Percentiles rank a stretch among this genome's conserved stretches.
Evolutionary conservation across 2,113 vertebrate species (phyloP).

Genomic region (Sceloporus tristichus): DNA sequence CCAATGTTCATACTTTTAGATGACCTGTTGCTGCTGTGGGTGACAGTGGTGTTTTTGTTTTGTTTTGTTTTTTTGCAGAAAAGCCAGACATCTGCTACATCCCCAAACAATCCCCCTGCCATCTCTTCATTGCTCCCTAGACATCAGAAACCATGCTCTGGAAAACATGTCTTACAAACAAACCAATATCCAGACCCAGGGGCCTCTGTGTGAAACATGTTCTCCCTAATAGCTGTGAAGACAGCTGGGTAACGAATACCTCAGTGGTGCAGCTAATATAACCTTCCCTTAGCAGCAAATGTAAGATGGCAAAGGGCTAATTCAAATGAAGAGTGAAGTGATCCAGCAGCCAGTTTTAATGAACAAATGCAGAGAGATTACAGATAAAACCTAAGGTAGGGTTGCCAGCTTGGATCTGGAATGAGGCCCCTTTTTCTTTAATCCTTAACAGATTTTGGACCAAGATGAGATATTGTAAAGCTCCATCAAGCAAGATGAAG

Average conservation of each 20-base stretch:
- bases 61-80: not conserved
- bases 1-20: not conserved
- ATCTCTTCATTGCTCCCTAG: not conserved
- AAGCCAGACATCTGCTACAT: not conserved
- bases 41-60: not conserved
- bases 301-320: not conserved
- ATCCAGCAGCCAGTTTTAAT: conserved; percentile 21
- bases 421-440: no score
- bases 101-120: not conserved
- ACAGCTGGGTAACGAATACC: not conserved
- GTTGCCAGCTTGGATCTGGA: no score
- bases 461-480: no score
- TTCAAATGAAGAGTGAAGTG: not conserved
- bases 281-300: not conserved
- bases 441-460: no score
- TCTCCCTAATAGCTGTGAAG: not conserved
- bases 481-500: no score
- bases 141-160: not conserved
- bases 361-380: conserved; percentile 2
- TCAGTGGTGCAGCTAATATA: conserved; percentile 11
- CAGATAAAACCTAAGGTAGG: conserved; percentile 17
- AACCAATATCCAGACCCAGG: not conserved
- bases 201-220: not conserved
- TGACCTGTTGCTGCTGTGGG: not conserved
- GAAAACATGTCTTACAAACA: conserved; percentile 25